Base-by-base conservation (phyloP, 1,140 invertebrate genomes). In the Calephelis nemesis region DNA sequence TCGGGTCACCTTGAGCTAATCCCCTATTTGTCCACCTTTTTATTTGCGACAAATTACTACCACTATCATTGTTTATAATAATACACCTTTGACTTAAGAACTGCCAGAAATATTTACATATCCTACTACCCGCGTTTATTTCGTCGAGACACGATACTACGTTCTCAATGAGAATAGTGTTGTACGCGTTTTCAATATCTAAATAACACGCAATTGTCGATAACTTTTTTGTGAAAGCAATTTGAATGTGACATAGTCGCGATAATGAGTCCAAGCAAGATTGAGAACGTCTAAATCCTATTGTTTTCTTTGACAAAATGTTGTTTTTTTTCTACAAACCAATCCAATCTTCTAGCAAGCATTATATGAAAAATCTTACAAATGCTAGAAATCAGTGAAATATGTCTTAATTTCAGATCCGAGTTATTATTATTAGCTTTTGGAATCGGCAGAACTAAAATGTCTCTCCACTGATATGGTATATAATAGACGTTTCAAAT, bases 81-180 rank as follows among this genome's bases (percentile, higher is more conserved):
- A 68, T 10, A 30, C 42, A 19, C 30, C 66, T 68, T 45, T 62
- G 11, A 45, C 47, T 69, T 49, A 73, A 48, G 66, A 71, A 76
- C 1, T 65, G 39, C 72, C 70, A 76, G 3, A 76, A 54, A 54
- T 76, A 76, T 3, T 7, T 67, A 45, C 72, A 74, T 50, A 74
- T 58, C 6, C 7, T 58, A 30, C 54, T 58, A 30, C 54, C 19
- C 19, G 5, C 15, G 8, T 39, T 39, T 30, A 58, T 40, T 58
- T 40, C 19, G 5, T 58, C 30, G 11, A 58, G 54, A 39, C 15
- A 5, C 7, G 19, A 3, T 30, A 58, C 19, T 30, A 58, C 19
- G 4, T 30, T 39, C 15, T 58, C 19, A 8, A 58, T 39, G 6
- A 58, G 7, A 12, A 58, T 39, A 39, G 15, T 39, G 11, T 58